phyloP scores from a whole-genome alignment of 2,113 vertebrate species.

The Pyrgilauda ruficollis region DNA sequence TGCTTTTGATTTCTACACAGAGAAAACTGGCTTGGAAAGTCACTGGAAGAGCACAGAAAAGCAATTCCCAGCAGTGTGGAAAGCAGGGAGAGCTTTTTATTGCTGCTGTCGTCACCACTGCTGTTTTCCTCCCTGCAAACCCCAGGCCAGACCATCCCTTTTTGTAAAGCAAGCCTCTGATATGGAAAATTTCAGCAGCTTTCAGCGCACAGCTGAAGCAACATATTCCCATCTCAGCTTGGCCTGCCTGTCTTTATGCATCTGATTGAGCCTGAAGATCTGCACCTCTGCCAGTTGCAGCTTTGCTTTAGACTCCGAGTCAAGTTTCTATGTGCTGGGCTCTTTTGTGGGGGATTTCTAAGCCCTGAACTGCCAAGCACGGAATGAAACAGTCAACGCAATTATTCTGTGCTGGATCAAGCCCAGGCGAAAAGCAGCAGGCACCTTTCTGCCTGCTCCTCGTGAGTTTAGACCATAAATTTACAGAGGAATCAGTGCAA shows the following conservation, averaged over 20 bases:
- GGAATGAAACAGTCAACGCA: not conserved
- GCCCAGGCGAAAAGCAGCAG: not conserved
- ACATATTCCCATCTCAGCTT: constrained; percentile 32
- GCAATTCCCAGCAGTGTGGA: constrained; percentile 31
- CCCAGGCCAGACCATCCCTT: constrained; percentile 38
- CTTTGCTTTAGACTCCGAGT: constrained; percentile 11
- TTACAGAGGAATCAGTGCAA: not conserved
- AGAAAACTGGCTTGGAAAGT: constrained; percentile 38
- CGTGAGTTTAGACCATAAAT: not conserved
- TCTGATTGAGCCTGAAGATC: constrained; percentile 42
- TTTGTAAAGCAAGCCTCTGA: constrained; percentile 36
- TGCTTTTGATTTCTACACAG: constrained; percentile 16
- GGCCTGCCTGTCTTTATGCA: constrained; percentile 25
- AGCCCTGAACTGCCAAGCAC: not conserved
- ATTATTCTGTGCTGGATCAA: constrained; percentile 25
- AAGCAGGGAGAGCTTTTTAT: constrained; percentile 1
- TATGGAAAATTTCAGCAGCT: constrained; percentile 53
- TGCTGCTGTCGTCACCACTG: not conserved
- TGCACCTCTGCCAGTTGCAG: constrained; percentile 23
- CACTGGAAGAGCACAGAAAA: constrained; percentile 29
- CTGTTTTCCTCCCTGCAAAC: constrained; percentile 45
- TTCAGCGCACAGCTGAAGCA: not conserved
- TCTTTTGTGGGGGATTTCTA: constrained; percentile 6
- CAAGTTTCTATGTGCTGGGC: not conserved
- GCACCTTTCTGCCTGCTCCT: not conserved